Conservation (phyloP, 1,140 invertebrate genomes). For the Meteorus sp. region DNA sequence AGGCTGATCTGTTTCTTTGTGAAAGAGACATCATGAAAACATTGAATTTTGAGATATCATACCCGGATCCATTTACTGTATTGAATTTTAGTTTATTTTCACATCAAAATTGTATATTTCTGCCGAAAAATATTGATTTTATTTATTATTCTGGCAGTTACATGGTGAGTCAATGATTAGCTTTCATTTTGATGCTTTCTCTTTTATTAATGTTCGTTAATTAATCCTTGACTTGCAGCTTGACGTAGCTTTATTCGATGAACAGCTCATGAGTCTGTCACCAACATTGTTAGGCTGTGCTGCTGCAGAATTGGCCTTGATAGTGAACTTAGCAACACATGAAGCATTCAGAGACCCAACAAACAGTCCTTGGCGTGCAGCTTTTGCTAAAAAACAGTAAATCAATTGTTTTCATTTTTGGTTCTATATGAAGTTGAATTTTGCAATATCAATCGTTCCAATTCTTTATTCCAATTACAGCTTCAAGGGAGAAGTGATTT, state of each 20-base stretch:
- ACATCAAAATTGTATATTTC: neutral
- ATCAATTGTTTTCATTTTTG: too few species aligned
- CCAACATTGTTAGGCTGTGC: neutral
- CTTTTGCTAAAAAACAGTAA: neutral
- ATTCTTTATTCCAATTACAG: too few species aligned
- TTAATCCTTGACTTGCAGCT: neutral
- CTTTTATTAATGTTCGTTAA: neutral
- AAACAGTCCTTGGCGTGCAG: neutral
- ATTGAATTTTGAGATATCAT: neutral
- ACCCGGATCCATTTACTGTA: slow-evolving; percentile 1
- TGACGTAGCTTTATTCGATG: slow-evolving; percentile 1
- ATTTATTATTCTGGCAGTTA: slow-evolving; percentile 8
- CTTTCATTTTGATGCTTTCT: neutral
- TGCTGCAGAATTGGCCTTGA: neutral
- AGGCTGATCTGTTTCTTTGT: neutral
- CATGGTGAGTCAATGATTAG: slow-evolving; percentile 12
- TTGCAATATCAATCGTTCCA: too few species aligned
- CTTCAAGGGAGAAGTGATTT: too few species aligned
- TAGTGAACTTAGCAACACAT: neutral
- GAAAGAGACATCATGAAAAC: neutral
- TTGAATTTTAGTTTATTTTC: neutral
- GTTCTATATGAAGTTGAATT: too few species aligned
- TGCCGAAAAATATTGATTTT: neutral
- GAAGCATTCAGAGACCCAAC: neutral
- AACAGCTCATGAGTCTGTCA: neutral